These are phyloP conservation scores for Rallus crepitans DNA, from an alignment of 2,797 vertebrate genomes.

Conservation along the genomic window DNA sequence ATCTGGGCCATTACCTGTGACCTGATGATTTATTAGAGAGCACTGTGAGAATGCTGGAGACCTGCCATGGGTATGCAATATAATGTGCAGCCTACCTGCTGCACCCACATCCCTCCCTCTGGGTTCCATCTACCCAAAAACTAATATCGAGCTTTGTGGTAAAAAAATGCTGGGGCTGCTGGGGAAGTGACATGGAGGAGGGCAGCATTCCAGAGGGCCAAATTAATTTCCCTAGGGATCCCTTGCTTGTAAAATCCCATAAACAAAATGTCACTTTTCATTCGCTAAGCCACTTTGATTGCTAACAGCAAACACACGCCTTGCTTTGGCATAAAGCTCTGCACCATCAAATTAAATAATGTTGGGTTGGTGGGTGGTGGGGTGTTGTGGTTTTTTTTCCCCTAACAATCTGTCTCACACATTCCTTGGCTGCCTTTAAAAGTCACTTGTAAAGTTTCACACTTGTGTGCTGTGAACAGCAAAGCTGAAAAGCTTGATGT, in stretches of 20 bases:
- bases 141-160: not conserved
- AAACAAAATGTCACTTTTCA: conserved; percentile 72
- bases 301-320: conserved; percentile 65
- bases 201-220: conserved; percentile 52
- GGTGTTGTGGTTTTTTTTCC: not conserved
- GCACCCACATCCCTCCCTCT: not conserved
- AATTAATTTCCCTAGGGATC: conserved; percentile 66
- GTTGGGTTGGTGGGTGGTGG: not conserved
- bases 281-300: conserved; percentile 54
- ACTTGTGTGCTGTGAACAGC: conserved; percentile 14
- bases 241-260: conserved; percentile 48
- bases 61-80: not conserved
- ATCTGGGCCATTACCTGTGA: not conserved
- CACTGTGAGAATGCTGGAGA: conserved; percentile 11
- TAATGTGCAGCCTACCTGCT: not conserved
- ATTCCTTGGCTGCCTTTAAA: conserved; percentile 66
- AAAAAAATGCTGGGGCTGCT: not conserved
- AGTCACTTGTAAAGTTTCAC: conserved; percentile 69
- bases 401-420: conserved; percentile 68
- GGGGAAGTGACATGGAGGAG: not conserved
- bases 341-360: conserved; percentile 69
- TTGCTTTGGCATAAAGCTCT: conserved; percentile 55
- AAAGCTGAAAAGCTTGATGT: not conserved
- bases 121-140: not conserved
- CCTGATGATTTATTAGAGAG: conserved; percentile 28